phyloP scores from a whole-genome alignment of 2,113 vertebrate genomes.

The Rhinopomastus cyanomelas region DNA sequence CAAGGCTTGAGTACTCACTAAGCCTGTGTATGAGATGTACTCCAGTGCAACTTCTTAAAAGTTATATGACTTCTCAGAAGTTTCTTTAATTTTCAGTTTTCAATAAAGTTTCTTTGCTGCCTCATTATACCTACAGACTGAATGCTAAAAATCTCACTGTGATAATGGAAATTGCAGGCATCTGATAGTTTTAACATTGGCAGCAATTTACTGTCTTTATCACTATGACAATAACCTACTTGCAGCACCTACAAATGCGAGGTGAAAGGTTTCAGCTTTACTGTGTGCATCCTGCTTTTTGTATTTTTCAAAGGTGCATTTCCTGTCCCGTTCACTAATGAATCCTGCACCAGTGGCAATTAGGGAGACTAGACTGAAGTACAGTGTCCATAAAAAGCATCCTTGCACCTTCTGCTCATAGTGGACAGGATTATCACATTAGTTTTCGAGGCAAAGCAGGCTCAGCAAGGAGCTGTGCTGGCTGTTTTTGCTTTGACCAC shows the following conservation, averaged over 20 bases:
- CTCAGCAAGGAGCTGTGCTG: background rate
- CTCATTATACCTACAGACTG: background rate
- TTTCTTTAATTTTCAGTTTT: too few species aligned
- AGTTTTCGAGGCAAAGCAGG: background rate
- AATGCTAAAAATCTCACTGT: background rate
- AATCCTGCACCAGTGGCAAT: background rate
- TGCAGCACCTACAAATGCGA: background rate
- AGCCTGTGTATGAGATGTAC: background rate
- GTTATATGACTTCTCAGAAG: background rate
- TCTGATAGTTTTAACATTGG: background rate
- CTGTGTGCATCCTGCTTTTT: rapidly evolving
- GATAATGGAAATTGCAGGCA: background rate
- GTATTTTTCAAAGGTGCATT: background rate
- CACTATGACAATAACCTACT: background rate
- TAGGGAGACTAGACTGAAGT: background rate
- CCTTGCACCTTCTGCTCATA: background rate
- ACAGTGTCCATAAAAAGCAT: background rate
- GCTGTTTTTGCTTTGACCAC: background rate
- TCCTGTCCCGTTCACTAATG: background rate
- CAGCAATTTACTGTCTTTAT: background rate
- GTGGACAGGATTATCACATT: background rate
- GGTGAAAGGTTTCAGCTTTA: background rate
- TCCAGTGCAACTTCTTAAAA: background rate
- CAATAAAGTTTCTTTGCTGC: background rate
- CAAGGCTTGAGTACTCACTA: background rate